Conservation (phyloP, 2,888 invertebrate species). For the Lepeophtheirus nordmannii region DNA sequence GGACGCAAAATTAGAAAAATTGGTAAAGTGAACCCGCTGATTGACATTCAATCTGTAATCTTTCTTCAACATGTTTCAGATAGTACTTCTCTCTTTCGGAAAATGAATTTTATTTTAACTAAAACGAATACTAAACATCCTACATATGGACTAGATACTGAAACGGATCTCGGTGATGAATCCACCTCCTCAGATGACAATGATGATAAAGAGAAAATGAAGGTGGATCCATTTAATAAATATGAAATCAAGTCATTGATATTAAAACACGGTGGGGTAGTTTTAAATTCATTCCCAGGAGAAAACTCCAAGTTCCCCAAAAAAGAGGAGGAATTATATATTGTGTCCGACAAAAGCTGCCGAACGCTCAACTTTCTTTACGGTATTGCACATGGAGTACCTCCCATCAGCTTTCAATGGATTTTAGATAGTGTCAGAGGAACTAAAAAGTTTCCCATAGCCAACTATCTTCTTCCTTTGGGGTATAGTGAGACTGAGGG, state of each 20-base stretch:
- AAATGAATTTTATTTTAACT: slow-evolving; percentile 6
- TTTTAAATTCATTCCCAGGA: neutral
- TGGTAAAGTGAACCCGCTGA: too few species aligned
- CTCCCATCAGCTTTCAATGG: neutral
- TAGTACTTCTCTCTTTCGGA: neutral
- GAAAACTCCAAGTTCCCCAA: neutral
- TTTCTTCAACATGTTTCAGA: neutral
- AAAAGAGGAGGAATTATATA: neutral
- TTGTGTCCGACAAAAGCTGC: neutral
- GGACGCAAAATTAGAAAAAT: too few species aligned
- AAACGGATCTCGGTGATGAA: neutral
- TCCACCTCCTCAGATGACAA: neutral
- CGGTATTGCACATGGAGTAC: neutral
- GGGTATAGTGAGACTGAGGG: neutral
- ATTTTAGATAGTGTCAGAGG: slow-evolving; percentile 2
- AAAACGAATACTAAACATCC: neutral
- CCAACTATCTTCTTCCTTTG: neutral
- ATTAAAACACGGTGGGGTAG: neutral
- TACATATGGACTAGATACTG: neutral
- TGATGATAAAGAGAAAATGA: neutral
- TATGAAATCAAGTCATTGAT: neutral
- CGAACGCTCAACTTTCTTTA: neutral
- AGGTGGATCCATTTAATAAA: neutral
- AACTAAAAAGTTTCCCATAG: neutral
- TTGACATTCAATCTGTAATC: too few species aligned